A percentile compares a stretch with the other conserved stretches of the same genome.
Evolutionary conservation across 1,140 invertebrate species (phyloP).

Genomic region (Drosophila kepulauana): DNA sequence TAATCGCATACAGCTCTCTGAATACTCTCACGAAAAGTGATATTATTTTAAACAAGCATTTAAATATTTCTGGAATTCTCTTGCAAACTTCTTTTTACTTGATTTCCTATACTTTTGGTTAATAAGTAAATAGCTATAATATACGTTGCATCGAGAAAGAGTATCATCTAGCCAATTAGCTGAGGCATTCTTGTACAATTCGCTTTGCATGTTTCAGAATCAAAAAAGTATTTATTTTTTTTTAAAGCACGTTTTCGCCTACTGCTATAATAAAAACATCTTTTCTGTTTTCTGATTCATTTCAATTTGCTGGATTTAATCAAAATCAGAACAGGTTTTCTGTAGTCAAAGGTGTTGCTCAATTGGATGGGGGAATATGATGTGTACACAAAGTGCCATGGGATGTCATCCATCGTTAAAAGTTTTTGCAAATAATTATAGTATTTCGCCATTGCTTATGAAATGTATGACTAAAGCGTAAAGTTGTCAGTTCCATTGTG

Average conservation of each 20-base stretch:
- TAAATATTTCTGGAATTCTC: background rate
- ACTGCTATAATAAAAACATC: slow-evolving; percentile 8
- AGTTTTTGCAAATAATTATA: slow-evolving; percentile 22
- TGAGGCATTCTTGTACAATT: slow-evolving; percentile 22
- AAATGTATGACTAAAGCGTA: slow-evolving; percentile 8
- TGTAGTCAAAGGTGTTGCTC: slow-evolving; percentile 15
- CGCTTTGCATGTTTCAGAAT: slow-evolving; percentile 21
- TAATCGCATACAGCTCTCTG: background rate
- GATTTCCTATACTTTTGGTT: too few relatives aligned
- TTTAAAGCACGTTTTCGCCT: slow-evolving; percentile 7
- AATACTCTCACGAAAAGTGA: background rate
- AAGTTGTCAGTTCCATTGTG: background rate
- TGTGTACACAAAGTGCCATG: slow-evolving; percentile 1
- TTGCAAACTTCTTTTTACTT: background rate
- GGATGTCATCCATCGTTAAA: slow-evolving; percentile 20
- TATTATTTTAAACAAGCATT: background rate
- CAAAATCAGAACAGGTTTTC: slow-evolving; percentile 29
- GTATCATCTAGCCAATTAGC: background rate
- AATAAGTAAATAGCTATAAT: too few relatives aligned
- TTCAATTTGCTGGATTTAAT: slow-evolving; percentile 19
- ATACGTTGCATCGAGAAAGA: too few relatives aligned
- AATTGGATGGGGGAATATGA: background rate
- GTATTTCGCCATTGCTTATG: slow-evolving; percentile 10
- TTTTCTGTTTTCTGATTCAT: slow-evolving; percentile 35
- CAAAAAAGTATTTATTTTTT: slow-evolving; percentile 49